Percentiles rank a stretch among this genome's conserved stretches.
phyloP scores from a whole-genome alignment of 1,140 invertebrate species.

The Drosophila pallidifrons region DNA sequence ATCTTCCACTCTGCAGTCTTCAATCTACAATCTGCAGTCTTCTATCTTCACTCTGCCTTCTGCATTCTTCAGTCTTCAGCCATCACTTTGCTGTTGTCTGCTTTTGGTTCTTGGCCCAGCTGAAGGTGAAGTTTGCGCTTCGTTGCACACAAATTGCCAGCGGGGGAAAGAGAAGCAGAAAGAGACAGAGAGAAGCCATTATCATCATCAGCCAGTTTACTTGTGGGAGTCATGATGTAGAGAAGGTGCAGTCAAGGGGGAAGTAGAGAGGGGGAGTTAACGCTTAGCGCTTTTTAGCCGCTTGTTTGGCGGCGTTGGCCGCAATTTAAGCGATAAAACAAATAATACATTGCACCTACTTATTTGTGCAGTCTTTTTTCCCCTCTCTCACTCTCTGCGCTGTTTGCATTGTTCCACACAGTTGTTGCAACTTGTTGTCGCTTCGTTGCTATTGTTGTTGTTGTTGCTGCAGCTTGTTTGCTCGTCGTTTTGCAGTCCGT shows the following conservation, averaged over 20 bases:
- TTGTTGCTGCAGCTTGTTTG: constrained; percentile 34
- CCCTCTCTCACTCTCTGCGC: neutral
- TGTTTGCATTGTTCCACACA: constrained; percentile 65
- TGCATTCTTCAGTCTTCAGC: no score
- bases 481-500: constrained; percentile 38
- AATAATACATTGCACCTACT: constrained; percentile 81
- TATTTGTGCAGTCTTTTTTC: constrained; percentile 62
- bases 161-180: neutral
- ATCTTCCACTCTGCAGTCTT: neutral
- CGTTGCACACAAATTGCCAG: constrained; percentile 71
- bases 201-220: neutral
- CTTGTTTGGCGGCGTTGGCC: constrained; percentile 60
- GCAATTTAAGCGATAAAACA: constrained; percentile 80
- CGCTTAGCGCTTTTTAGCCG: constrained; percentile 80
- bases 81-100: neutral
- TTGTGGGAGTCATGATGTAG: constrained; percentile 23
- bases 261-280: constrained; percentile 12
- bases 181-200: constrained; percentile 4
- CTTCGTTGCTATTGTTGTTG: constrained; percentile 4
- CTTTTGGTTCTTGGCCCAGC: neutral
- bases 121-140: constrained; percentile 48
- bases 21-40: no score
- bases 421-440: constrained; percentile 28
- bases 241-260: neutral
- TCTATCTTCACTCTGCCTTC: no score